Percentiles rank a stretch among this genome's conserved stretches.
phyloP scores from a whole-genome alignment of 2,888 invertebrate genomes.

The Caenorhabditis parvicauda region DNA sequence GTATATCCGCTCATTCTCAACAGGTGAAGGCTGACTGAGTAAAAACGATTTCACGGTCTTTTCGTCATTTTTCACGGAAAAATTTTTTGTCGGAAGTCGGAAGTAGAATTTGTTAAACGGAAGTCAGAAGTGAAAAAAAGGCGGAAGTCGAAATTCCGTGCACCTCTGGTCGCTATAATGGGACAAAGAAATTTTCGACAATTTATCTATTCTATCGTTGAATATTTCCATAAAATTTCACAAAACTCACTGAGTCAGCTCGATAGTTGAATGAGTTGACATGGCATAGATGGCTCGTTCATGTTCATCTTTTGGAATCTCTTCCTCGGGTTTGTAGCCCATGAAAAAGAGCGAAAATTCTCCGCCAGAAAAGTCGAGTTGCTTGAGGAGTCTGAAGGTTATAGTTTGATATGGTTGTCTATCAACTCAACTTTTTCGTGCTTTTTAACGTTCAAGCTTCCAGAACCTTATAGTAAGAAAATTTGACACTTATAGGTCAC shows the following conservation, averaged over 20 bases:
- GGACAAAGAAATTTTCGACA: too few relatives aligned
- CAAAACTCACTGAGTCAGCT: slow-evolving; percentile 80
- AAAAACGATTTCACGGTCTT: too few relatives aligned
- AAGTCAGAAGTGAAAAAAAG: too few relatives aligned
- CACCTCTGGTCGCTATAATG: too few relatives aligned
- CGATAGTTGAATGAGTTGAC: slow-evolving; percentile 80
- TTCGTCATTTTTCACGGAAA: too few relatives aligned
- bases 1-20: too few relatives aligned
- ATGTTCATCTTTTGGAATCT: slow-evolving; percentile 74
- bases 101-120: too few relatives aligned
- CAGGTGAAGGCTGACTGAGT: too few relatives aligned
- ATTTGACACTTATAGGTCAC: too few relatives aligned
- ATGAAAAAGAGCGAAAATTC: slow-evolving; percentile 88
- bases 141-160: too few relatives aligned
- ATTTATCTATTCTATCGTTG: too few relatives aligned
- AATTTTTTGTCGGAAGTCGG: too few relatives aligned
- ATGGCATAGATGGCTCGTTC: slow-evolving; percentile 78
- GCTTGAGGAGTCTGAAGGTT: slow-evolving; percentile 72
- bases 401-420: neutral
- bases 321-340: slow-evolving; percentile 78
- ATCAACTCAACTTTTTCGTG: neutral
- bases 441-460: neutral
- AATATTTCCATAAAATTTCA: neutral
- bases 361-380: slow-evolving; percentile 82
- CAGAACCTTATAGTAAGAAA: neutral